A percentile compares a stretch with the other conserved stretches of the same genome.
Evolutionary conservation across 2,113 vertebrate genomes (phyloP).

Genomic region (Carassius auratus): DNA sequence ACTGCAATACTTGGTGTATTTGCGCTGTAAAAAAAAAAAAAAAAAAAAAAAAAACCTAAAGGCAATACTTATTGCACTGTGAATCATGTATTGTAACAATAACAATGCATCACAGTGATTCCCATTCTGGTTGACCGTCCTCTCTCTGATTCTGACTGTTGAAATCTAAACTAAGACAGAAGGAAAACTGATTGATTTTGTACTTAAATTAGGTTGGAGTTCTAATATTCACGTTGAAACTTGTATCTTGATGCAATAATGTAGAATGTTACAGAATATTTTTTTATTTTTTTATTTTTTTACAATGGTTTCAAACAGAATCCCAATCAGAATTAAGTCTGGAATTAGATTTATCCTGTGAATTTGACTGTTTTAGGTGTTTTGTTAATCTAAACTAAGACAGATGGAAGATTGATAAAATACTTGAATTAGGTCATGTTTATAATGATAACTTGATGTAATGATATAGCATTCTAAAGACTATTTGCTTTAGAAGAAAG

Average conservation of each 20-base stretch:
- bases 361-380: background rate
- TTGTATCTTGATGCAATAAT: background rate
- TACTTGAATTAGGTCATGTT: too few relatives aligned
- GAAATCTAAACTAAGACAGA: background rate
- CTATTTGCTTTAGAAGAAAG: background rate
- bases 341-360: background rate
- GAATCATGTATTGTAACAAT: slow-evolving; percentile 1
- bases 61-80: slow-evolving; percentile 32
- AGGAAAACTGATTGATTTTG: background rate
- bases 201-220: background rate
- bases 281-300: background rate
- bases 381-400: too few relatives aligned
- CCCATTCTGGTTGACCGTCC: background rate
- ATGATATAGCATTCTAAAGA: background rate
- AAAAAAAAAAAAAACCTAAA: background rate
- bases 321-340: background rate
- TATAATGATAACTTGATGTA: too few relatives aligned
- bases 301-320: background rate
- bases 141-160: background rate
- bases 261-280: background rate
- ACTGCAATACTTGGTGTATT: slow-evolving; percentile 22
- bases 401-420: too few relatives aligned
- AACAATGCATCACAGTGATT: background rate
- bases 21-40: background rate
- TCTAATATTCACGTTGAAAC: background rate